Evolutionary conservation across 92 coral and sea anemone genomes (phyloP).

Genomic region (Paramuricea clavata): DNA sequence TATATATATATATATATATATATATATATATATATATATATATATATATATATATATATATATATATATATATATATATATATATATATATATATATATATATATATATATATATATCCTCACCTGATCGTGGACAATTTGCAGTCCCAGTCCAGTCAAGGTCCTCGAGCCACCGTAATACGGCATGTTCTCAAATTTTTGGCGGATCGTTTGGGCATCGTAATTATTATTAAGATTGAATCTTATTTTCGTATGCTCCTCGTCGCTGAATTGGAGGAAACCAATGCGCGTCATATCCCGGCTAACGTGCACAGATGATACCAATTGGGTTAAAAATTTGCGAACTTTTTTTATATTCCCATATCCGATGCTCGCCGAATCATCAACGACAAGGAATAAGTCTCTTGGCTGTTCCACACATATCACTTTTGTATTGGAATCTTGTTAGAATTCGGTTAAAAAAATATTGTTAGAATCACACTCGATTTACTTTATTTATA

Average conservation of each 20-base stretch:
- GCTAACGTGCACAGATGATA: constrained; percentile 5
- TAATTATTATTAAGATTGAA: constrained; percentile 13
- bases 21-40: too few species aligned
- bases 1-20: too few species aligned
- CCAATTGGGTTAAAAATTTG: neutral
- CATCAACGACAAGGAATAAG: too few species aligned
- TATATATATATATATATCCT: neutral
- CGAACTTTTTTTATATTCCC: constrained; percentile 10
- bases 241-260: neutral
- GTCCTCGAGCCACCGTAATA: constrained; percentile 7
- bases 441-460: too few species aligned
- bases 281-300: constrained; percentile 39
- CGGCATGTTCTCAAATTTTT: constrained; percentile 5
- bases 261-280: constrained; percentile 39
- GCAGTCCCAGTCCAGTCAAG: constrained; percentile 10
- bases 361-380: constrained; percentile 16
- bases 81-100: too few species aligned
- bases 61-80: too few species aligned
- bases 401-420: constrained; percentile 33
- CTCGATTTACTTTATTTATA: neutral
- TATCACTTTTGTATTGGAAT: neutral
- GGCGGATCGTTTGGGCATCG: neutral
- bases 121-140: constrained; percentile 18
- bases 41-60: too few species aligned
- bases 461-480: neutral